Percentiles rank a stretch among this genome's conserved stretches.
phyloP scores from a whole-genome alignment of 2,113 vertebrate genomes.

The Numenius arquata region DNA sequence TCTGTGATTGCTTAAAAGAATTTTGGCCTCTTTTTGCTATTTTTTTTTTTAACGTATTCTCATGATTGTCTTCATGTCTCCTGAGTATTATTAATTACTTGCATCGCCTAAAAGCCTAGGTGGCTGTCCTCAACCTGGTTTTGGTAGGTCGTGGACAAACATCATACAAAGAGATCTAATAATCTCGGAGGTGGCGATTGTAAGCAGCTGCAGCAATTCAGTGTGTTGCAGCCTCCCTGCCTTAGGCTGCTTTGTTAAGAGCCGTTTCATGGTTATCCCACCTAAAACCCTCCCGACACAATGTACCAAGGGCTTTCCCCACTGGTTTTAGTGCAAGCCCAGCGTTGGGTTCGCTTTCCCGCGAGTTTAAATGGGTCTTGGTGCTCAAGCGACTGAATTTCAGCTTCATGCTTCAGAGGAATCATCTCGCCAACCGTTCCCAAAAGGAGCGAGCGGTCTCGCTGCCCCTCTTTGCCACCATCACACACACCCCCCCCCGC shows the following conservation, averaged over 20 bases:
- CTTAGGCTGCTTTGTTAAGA: not conserved
- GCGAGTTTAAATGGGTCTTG: not conserved
- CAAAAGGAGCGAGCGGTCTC: not conserved
- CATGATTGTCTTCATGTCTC: not conserved
- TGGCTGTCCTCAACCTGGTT: not conserved
- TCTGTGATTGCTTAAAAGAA: not conserved
- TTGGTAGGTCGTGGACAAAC: not conserved
- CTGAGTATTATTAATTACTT: not conserved
- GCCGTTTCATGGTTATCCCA: not conserved
- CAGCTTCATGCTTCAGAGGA: not conserved
- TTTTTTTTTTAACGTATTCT: not conserved
- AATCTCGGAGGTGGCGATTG: not conserved
- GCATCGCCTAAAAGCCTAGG: not conserved
- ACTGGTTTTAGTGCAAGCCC: not conserved
- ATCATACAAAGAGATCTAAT: not conserved
- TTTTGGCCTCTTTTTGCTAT: not conserved
- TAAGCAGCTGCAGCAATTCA: not conserved
- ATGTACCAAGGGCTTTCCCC: rapidly evolving
- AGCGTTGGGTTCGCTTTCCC: not conserved
- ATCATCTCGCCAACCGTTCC: not conserved
- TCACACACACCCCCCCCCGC: not conserved
- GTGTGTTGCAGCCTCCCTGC: not conserved
- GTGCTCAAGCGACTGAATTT: not conserved
- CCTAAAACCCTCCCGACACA: not conserved
- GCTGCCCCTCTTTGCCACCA: not conserved